Base-by-base conservation (phyloP, 1,140 invertebrate species). In the Trissolcus basalis region DNA sequence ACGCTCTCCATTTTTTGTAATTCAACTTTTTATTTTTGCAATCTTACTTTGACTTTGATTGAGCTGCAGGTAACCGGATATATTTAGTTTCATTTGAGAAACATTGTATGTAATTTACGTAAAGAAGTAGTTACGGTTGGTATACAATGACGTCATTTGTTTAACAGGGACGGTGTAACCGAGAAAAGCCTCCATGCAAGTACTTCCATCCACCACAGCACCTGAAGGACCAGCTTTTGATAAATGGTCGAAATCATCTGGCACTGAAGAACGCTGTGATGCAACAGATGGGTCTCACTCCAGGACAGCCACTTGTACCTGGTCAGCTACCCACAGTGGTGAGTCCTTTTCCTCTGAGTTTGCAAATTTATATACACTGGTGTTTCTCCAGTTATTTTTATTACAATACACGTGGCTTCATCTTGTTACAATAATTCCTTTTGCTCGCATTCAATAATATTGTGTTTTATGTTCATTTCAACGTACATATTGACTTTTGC, bases 141-240 rank as follows among this genome's bases (percentile, higher is more conserved):
- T 12, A 44, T 61, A 45, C 10, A 61, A 61, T 51, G 47, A 49
- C 19, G 12, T 48, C 71, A 69, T 78, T 81, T 83, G 63, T 82
- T 92, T 93, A 41, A 70, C 88, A 99, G 98, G 98, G 98, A 84
- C 97, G 98, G 89, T 99, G 98, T 93, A 99, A 99, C 88, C 93
- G 98, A 83, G 98, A 99, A 90, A 99, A 99, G 87, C 98, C 98
- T 72, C 98, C 98, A 79, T 99, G 98, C 95, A 99, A 99, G 92
- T 99, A 99, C 90, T 98, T 99, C 90, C 98, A 99, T 91, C 98
- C 97, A 74, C 98, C 98, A 77, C 97, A 99, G 88, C 98, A 99
- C 89, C 92, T 99, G 78, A 98, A 99, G 91, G 98, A 99, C 90
- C 98, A 99, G 91, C 92, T 99, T 84, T 91, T 99, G 86, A 98